Conservation (phyloP, 2,797 vertebrate species). For the Chaetodon trifasciatus region DNA sequence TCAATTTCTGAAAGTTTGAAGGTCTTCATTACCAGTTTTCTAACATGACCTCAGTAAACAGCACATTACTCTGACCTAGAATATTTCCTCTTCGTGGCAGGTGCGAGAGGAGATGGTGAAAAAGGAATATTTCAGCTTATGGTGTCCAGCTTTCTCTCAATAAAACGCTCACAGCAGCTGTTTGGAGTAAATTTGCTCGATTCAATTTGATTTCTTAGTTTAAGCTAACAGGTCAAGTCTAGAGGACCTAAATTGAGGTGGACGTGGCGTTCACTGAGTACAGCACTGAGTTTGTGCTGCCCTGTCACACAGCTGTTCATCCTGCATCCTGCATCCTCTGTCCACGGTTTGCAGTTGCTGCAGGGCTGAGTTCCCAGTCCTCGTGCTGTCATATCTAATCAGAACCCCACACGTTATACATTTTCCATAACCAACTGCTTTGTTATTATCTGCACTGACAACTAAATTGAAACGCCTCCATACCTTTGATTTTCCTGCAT, state of each 20-base stretch:
- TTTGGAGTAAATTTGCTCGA: background rate
- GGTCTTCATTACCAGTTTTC: constrained; percentile 51
- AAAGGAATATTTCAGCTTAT: constrained; percentile 23
- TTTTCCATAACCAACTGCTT: too few species aligned
- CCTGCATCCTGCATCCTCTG: too few species aligned
- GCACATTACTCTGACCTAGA: constrained; percentile 34
- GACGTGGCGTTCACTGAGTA: background rate
- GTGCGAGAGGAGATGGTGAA: constrained; percentile 9
- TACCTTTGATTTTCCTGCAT: too few species aligned
- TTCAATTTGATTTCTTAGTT: constrained; percentile 15
- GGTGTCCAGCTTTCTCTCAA: constrained; percentile 22
- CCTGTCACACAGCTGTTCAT: too few species aligned
- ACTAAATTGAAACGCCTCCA: too few species aligned
- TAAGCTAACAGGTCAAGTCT: constrained; percentile 1
- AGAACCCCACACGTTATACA: too few species aligned
- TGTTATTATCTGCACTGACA: too few species aligned
- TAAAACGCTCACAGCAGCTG: constrained; percentile 3
- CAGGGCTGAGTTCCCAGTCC: too few species aligned
- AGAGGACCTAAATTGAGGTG: background rate
- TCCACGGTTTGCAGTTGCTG: too few species aligned
- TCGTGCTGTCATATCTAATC: too few species aligned
- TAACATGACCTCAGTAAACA: constrained; percentile 37
- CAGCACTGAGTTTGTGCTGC: too few species aligned
- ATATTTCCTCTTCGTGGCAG: constrained; percentile 22
- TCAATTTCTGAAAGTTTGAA: constrained; percentile 52